Conservation (phyloP, 2,888 invertebrate genomes). For the Drosophila helvetica region DNA sequence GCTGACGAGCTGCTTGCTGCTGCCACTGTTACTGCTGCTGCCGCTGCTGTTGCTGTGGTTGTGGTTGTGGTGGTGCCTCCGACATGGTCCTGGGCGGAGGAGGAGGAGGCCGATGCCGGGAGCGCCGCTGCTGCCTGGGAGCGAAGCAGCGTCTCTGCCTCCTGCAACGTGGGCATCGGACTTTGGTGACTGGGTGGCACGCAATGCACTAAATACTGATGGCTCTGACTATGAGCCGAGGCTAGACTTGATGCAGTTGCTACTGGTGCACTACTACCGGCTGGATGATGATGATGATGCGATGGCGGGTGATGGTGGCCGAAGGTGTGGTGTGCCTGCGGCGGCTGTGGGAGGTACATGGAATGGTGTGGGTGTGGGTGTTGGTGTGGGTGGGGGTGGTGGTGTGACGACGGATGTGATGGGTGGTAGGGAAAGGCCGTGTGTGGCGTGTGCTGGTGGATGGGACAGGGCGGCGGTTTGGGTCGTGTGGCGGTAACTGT, state of each 20-base stretch:
- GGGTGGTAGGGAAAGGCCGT: constrained; percentile 61
- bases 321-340: constrained; percentile 50
- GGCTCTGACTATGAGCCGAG: constrained; percentile 82
- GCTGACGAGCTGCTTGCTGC: constrained; percentile 28
- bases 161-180: constrained; percentile 81
- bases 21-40: constrained; percentile 33
- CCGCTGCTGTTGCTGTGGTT: constrained; percentile 20
- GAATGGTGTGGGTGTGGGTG: constrained; percentile 23
- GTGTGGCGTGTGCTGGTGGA: constrained; percentile 52
- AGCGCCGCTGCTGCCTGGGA: constrained; percentile 63
- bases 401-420: constrained; percentile 11
- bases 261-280: constrained; percentile 80
- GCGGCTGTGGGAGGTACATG: neutral
- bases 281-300: constrained; percentile 50
- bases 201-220: constrained; percentile 82
- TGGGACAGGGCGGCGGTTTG: constrained; percentile 59
- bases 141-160: constrained; percentile 74
- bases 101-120: constrained; percentile 29
- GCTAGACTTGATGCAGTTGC: constrained; percentile 75
- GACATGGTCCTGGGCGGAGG: constrained; percentile 29
- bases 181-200: constrained; percentile 81
- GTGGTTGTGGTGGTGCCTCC: constrained; percentile 21
- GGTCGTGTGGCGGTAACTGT: constrained; percentile 78
- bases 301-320: constrained; percentile 45
- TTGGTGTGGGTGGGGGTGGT: constrained; percentile 37